A percentile compares a stretch with the other conserved stretches of the same genome.
Conservation (phyloP, 2,113 vertebrate species). For the Leiothrix lutea region DNA sequence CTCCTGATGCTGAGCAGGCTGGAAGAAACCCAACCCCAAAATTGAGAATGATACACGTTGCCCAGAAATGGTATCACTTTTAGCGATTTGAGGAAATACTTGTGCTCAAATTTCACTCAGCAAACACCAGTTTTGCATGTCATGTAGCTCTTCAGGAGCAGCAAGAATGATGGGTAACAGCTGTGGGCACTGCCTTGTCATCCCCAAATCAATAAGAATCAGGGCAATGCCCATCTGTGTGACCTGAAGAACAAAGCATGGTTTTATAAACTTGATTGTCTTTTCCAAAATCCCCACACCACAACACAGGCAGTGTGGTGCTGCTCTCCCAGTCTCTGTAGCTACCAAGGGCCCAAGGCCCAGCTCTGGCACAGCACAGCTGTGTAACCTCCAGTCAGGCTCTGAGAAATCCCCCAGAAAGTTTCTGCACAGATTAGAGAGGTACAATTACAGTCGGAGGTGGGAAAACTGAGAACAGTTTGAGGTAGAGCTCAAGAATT, state of each 20-base stretch:
- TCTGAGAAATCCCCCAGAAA: not conserved
- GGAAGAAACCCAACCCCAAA: not conserved
- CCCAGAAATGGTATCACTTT: not conserved
- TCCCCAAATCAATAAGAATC: not conserved
- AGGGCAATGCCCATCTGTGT: not conserved
- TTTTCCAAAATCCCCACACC: not conserved
- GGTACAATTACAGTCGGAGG: not conserved
- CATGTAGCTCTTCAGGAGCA: not conserved
- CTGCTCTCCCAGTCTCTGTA: not conserved
- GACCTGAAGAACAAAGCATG: not conserved
- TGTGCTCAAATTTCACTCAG: not conserved
- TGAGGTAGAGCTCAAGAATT: not conserved
- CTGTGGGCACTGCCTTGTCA: not conserved
- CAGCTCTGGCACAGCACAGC: not conserved
- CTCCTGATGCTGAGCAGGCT: accelerated
- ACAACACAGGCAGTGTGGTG: not conserved
- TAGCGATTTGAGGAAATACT: not conserved
- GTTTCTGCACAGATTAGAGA: not conserved
- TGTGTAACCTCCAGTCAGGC: not conserved
- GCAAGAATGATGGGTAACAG: not conserved
- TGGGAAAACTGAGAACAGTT: not conserved
- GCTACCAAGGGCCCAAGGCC: not conserved
- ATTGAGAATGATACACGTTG: not conserved
- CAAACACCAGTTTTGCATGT: not conserved
- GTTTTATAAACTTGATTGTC: not conserved